Conservation (phyloP, 2,888 invertebrate genomes). For the Seira sanloemensis region DNA sequence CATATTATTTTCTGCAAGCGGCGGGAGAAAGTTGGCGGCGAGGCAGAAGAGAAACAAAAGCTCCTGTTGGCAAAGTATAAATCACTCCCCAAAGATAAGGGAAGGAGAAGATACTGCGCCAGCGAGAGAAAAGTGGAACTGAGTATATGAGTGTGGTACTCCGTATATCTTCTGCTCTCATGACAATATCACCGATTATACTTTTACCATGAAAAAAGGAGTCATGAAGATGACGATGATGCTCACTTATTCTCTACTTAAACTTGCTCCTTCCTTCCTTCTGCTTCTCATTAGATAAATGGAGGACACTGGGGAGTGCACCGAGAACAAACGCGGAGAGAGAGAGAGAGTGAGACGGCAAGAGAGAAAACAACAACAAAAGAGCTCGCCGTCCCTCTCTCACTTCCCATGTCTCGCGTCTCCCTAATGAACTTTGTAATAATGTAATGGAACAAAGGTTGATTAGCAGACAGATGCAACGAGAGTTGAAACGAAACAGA, state of each 20-base stretch:
- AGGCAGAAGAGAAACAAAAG: no score
- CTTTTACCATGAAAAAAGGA: no score
- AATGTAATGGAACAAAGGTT: conserved; percentile 58
- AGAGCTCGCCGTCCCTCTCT: conserved; percentile 29
- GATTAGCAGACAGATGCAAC: conserved; percentile 22
- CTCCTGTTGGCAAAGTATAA: no score
- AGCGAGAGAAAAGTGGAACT: conserved; percentile 31
- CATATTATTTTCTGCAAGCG: no score
- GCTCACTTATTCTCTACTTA: neutral
- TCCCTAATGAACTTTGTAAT: conserved; percentile 62
- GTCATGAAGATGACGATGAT: neutral
- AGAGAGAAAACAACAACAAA: conserved; percentile 23
- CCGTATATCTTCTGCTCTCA: neutral
- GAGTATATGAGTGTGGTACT: conserved; percentile 23
- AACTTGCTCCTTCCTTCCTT: neutral
- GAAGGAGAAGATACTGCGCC: no score
- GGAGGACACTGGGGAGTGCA: conserved; percentile 52
- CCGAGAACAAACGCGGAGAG: conserved; percentile 21
- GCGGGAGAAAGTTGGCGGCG: no score
- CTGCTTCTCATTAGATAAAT: conserved; percentile 55
- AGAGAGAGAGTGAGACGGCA: conserved; percentile 21
- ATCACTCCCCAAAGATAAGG: no score
- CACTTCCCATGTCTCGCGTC: conserved; percentile 18
- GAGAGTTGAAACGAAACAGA: neutral
- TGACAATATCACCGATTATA: no score